A percentile compares a stretch with the other conserved stretches of the same genome.
phyloP scores from a whole-genome alignment of 2,113 vertebrate genomes.

The Jaculus jaculus region DNA sequence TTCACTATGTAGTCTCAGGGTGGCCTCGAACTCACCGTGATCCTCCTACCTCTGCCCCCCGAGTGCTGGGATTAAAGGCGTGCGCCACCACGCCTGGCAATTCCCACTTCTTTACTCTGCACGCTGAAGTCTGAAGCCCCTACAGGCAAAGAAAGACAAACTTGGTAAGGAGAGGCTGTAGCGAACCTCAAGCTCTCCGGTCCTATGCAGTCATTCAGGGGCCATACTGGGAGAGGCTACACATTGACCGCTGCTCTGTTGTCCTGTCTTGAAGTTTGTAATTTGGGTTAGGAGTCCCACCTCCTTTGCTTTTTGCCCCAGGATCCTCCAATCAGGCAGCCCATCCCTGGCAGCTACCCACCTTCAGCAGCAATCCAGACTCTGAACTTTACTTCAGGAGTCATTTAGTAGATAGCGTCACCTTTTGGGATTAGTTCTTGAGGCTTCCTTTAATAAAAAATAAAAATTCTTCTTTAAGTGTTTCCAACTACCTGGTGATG shows the following conservation, averaged over 20 bases:
- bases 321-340: neutral
- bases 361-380: neutral
- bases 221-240: neutral
- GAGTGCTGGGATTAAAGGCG: too few relatives aligned
- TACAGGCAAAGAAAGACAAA: neutral
- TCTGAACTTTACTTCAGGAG: neutral
- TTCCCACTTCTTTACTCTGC: neutral
- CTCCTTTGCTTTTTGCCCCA: neutral
- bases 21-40: too few relatives aligned
- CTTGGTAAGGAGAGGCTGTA: neutral
- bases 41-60: too few relatives aligned
- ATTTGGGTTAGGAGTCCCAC: neutral
- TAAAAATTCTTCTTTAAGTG: neutral
- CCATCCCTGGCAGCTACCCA: neutral
- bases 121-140: neutral
- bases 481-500: neutral
- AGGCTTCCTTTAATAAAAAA: neutral
- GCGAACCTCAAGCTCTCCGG: neutral
- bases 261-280: neutral
- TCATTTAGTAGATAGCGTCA: neutral
- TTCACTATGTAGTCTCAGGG: too few relatives aligned
- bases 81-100: too few relatives aligned
- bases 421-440: neutral
- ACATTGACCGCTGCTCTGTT: neutral
- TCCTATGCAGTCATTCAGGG: too few relatives aligned